Evolutionary conservation across 1,140 invertebrate species (phyloP).

Genomic region (Panagrolaimus sp.): DNA sequence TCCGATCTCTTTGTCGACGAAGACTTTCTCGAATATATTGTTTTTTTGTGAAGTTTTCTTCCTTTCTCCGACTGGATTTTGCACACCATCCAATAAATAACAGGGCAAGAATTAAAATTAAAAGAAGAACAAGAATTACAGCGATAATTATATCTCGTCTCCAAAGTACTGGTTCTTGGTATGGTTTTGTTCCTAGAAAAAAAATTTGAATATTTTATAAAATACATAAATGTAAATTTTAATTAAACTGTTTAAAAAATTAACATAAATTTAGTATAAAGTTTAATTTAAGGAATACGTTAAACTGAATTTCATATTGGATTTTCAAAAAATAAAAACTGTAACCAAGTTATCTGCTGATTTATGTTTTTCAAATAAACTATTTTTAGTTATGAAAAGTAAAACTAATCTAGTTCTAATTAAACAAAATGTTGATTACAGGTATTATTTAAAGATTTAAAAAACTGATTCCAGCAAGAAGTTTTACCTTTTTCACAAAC

Average conservation of each 20-base stretch:
- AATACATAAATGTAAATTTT: constrained; percentile 14
- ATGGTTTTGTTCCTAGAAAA: constrained; percentile 52
- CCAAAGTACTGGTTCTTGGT: constrained; percentile 55
- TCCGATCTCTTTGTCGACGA: constrained; percentile 23
- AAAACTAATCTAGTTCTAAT: constrained; percentile 1
- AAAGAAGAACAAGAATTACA: constrained; percentile 32
- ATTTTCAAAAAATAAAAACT: too few species aligned
- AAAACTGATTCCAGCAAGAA: too few species aligned
- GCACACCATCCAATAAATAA: constrained; percentile 47
- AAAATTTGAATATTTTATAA: constrained; percentile 6
- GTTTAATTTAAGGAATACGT: too few species aligned
- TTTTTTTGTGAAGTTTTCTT: constrained; percentile 31
- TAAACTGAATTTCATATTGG: too few species aligned
- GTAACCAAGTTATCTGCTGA: too few species aligned
- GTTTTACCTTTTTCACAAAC: constrained; percentile 50
- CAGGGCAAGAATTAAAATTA: constrained; percentile 36
- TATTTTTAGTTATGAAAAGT: constrained; percentile 15
- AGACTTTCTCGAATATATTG: constrained; percentile 34
- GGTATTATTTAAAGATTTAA: too few species aligned
- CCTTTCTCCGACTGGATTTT: constrained; percentile 39
- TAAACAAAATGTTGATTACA: too few species aligned
- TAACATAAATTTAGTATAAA: too few species aligned
- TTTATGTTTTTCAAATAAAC: too few species aligned
- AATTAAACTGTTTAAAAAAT: constrained; percentile 1
- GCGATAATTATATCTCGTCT: constrained; percentile 39